Evolutionary conservation across 2,888 invertebrate species (phyloP), one percentile per base, ranked within the genome.

Genomic region (Nebria salina): DNA sequence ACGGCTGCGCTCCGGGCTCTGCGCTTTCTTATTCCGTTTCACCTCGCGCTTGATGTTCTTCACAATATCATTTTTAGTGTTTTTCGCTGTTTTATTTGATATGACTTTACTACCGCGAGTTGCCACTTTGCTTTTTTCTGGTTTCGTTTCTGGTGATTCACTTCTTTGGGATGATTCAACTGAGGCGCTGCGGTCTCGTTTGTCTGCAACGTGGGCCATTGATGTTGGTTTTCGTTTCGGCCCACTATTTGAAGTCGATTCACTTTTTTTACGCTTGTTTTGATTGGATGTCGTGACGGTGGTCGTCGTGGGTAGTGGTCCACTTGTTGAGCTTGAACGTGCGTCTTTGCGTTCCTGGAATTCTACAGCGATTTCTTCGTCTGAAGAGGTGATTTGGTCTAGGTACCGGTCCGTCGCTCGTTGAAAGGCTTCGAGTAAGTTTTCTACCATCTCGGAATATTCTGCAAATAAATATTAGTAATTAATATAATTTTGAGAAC

Each of bases 401-500:
- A 97, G 92, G 88, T 95, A 97, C 86, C 95, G 94, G 86, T 95
- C 94, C 3, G 95, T 95, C 13, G 95, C 93, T 83, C 94, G 92
- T 84, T 95, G 94, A 86, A 97, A 97, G 11, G 94, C 95, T 84
- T 93, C 92, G 88, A 95, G 93, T 81, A 97, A 90, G 87, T 94
- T 96, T 86, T 95, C 94, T 9, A 95, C 96, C 96, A 97, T 97
- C 87, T 93, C 93, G 0, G 96, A 96, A 85, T 96, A 97, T 88
- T 96, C 96, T 96, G 88, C 81, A 83, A 82, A 82, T 83, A 82
- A 82, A 83, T 74, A 76, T 34, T 34, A 34, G 5, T 34, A 34
- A 34, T 34, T 2, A 4, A 34, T 34, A 34, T 54, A 2, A 54
- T 54, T 54, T 54, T 54, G 8, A 13, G 6, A 54, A 34, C 2